A percentile compares a stretch with the other conserved stretches of the same genome.
Evolutionary conservation across 92 coral and sea anemone genomes (phyloP).

Genomic region (Actinostola sp.): DNA sequence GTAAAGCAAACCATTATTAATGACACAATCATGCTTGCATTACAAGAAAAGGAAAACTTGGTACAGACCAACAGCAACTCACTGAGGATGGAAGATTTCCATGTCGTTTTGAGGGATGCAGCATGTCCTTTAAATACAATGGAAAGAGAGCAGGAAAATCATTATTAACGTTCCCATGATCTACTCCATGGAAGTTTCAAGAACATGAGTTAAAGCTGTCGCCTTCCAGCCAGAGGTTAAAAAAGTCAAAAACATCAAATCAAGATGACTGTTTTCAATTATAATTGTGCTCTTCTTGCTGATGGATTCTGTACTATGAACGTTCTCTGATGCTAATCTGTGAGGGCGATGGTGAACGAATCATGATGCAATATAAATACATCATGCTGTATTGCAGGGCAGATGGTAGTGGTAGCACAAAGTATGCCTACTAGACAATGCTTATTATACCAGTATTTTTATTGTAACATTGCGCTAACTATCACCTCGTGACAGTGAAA

Average conservation of each 20-base stretch:
- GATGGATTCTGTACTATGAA: conserved; percentile 57
- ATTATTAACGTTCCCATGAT: conserved; percentile 56
- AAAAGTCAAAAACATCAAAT: background rate
- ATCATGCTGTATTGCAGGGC: conserved; percentile 53
- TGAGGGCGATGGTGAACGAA: conserved; percentile 66
- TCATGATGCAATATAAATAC: conserved; percentile 70
- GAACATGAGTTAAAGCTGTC: background rate
- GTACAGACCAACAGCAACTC: conserved; percentile 45
- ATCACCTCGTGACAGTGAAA: conserved; percentile 31
- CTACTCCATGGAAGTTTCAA: conserved; percentile 44
- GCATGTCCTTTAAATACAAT: conserved; percentile 58
- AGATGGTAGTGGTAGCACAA: conserved; percentile 45
- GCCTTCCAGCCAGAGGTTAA: background rate
- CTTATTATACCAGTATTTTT: conserved; percentile 45
- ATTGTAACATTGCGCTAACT: conserved; percentile 25
- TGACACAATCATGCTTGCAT: conserved; percentile 31
- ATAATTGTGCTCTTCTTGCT: conserved; percentile 57
- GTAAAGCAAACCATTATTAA: background rate
- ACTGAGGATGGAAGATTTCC: conserved; percentile 65
- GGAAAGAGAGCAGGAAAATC: conserved; percentile 58
- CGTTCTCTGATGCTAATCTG: conserved; percentile 63
- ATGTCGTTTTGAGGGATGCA: conserved; percentile 64
- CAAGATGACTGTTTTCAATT: conserved; percentile 51
- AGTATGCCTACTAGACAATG: conserved; percentile 50
- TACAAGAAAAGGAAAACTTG: conserved; percentile 48